Base-by-base conservation (phyloP, 2,888 invertebrate genomes). In the Busseola fusca region DNA sequence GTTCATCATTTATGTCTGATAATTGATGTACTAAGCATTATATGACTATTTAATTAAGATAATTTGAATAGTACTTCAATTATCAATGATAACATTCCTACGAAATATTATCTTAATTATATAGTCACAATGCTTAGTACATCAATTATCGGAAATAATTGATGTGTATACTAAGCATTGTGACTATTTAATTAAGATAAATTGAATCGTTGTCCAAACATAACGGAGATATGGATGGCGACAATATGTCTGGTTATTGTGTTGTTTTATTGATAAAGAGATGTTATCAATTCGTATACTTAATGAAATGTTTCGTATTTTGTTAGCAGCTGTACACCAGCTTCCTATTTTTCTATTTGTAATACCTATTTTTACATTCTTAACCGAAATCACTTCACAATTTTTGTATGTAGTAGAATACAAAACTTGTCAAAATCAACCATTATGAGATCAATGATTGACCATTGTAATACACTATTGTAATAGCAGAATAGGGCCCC, bases 201-300 rank as follows among this genome's bases (percentile, higher is more conserved):
- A 62, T 63, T n/a, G 21, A 78, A 59, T 64, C 63, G 9, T 34
- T 42, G 48, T 78, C 63, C 64, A 72, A 75, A 75, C 73, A 75
- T 48, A 14, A n/a, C 12, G 0, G 14, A 75, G 79, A 75, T 78
- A 75, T 10, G 63, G 14, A n/a, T 30, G 63, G 64, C 64, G 75
- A 64, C 78, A 59, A 9, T 34, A 42, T 59, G 78, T 75, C 75
- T 75, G 78, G 30, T 76, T 25, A 37, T 48, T 21, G 9, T 63
- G 27, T 77, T 62, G 45, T 42, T 76, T 42, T 25, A 77, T 69
- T 74, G 60, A 62, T 62, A 58, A 58, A 37, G 9, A 50, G 34
- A 62, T 77, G 21, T 62, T 63, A 74, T 57, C 60, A 57, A 60
- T 50, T 60, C 1, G 12, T 56, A 48, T 14, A 7, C 34, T 34